Base-by-base conservation (phyloP, 2,888 invertebrate genomes). In the Ormyrus thymus region DNA sequence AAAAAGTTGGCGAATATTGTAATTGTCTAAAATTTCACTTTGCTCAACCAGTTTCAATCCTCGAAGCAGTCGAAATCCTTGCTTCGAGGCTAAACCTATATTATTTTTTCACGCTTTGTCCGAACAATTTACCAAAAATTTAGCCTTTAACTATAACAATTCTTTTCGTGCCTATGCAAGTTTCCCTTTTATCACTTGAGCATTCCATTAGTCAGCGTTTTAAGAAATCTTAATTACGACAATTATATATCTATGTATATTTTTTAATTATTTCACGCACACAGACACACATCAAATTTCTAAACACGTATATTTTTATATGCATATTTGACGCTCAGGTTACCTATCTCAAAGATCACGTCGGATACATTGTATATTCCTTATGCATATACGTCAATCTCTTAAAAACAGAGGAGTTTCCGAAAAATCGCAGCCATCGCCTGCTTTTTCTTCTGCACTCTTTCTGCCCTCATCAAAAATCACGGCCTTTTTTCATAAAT, bases 111-210 rank as follows among this genome's bases (percentile, higher is more conserved):
- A 56, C 51, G 50, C 55, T 75, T 64, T 56, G 15, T 51, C 55
- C 50, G 13, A 45, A 62, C 7, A 59, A 64, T 56, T 43, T 59
- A 64, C 64, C 69, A 53, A 76, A 73, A 77, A 70, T 72, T 65
- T 46, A 15, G 69, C 58, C 45, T 66, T 86, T 86, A 87, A 76
- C 84, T 87, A 86, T 87, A 86, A 83, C 87, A 87, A 87, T 87
- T 87, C 86, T 83, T 86, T 83, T 86, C 84, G 87, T 86, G 87
- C 86, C 84, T 78, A 66, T 78, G 86, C 86, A 86, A 85, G 82
- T 76, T 74, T 78, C 64, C 29, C 62, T 73, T 56, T 79, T 69
- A 76, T 76, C 72, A 73, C 78, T 76, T 76, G 70, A 70, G 29
- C 69, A 68, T 66, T 53, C 59, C 62, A 65, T 81, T 73, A 76